Evolutionary conservation across 1,140 invertebrate genomes (phyloP), one percentile per base, ranked within the genome.

Genomic region (Drosophila rhopaloa): DNA sequence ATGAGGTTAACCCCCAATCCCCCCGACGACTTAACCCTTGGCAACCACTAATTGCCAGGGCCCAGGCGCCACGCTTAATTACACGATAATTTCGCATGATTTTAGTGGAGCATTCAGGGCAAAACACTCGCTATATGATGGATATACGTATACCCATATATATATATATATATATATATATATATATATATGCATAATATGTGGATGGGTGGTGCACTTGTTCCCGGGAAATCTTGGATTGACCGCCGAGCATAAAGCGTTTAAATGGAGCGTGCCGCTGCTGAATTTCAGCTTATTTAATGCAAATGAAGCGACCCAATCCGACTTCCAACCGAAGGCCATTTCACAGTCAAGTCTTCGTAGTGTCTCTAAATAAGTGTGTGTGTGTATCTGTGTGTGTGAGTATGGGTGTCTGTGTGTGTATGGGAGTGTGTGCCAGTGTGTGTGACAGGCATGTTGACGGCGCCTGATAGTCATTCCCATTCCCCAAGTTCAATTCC

Each of bases 281-380:
- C 85, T 91, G 90, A 88, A 91, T 91, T 91, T 91, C 82, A 91
- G 90, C 90, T 91, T 90, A 91, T 91, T 91, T 91, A 91, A 91
- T 91, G 90, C 85, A 90, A 91, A 91, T 91, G 90, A 91, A 84
- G 81, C 89, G 77, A 76, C 74, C 82, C 80, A 73, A 55, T 55
- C 63, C 41, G 44, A 76, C 53, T 58, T 41, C 47, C 63, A 61
- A 46, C 56, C 38, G 76, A 68, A 60, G 74, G 71, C 65, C 81
- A 86, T 78, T 86, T 85, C 78, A 71, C 74, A 79, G 82, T 86
- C 82, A 78, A 86, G 74, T 56, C 77, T 67, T 70, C 61, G 79
- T 59, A 29, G 11, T 47, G 38, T 76, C 43, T 35, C n/a, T 43
- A 35, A 53, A 4, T 53, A 4, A 24, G 29, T 19, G 32, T 44